These are phyloP conservation scores for Oeneis ivallda DNA, from an alignment of 2,888 invertebrate genomes.

Conservation along the genomic window DNA sequence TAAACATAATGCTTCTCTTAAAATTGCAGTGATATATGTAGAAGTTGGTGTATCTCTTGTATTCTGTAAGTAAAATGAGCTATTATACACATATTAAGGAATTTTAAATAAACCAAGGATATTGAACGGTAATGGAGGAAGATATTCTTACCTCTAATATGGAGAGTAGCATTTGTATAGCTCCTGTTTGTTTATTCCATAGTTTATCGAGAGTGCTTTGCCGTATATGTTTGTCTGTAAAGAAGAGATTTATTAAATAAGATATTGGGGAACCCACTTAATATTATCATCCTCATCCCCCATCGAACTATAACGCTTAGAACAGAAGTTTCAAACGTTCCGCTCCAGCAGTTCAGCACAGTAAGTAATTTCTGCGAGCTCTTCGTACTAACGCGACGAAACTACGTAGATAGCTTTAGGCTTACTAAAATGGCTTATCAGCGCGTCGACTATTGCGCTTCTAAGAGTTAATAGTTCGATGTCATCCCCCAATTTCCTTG, in stretches of 20 bases:
- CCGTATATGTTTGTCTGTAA: conserved; percentile 81
- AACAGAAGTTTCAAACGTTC: no score
- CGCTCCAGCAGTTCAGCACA: no score
- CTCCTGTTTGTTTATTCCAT: conserved; percentile 81
- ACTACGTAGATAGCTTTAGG: no score
- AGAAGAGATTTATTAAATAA: not conserved
- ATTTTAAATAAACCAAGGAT: not conserved
- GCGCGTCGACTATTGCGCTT: no score
- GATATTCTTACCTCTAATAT: conserved; percentile 76
- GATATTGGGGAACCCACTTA: not conserved
- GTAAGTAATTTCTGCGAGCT: no score
- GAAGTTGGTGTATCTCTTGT: conserved; percentile 78
- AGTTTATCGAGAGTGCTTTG: conserved; percentile 81
- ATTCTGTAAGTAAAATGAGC: conserved; percentile 58
- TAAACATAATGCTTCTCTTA: conserved; percentile 82
- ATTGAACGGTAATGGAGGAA: not conserved
- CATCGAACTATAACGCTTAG: no score
- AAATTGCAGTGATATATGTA: conserved; percentile 80
- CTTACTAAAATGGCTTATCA: no score
- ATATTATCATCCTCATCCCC: no score
- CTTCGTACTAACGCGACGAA: no score
- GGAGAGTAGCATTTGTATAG: conserved; percentile 77
- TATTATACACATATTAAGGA: not conserved
- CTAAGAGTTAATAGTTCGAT: no score
- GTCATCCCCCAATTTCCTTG: no score